A percentile compares a stretch with the other conserved stretches of the same genome.
phyloP scores from a whole-genome alignment of 2,888 invertebrate species.

The Drosophila gaucha region DNA sequence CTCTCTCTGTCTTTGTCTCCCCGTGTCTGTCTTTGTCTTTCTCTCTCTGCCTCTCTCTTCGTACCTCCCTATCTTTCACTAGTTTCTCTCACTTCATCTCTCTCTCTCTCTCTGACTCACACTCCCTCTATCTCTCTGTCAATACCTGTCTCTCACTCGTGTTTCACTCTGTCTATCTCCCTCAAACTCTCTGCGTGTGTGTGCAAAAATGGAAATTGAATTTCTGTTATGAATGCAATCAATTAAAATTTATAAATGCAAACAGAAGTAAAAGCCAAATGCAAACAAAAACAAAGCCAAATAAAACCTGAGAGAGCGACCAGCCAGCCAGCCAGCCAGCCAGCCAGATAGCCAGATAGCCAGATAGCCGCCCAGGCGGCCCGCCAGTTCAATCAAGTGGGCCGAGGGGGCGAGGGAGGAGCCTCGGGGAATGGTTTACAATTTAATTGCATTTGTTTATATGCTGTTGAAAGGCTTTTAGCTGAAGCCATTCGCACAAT shows the following conservation, averaged over 20 bases:
- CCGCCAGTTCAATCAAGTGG: no score
- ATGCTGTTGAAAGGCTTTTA: conserved; percentile 31
- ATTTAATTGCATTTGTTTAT: conserved; percentile 63
- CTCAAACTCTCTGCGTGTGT: background rate
- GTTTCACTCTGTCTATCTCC: background rate
- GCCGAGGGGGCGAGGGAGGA: background rate
- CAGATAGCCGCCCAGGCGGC: conserved; percentile 7
- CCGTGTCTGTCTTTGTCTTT: no score
- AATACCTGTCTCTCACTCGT: no score
- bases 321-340: background rate
- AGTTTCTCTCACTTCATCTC: no score
- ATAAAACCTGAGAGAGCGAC: conserved; percentile 1
- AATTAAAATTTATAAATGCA: conserved; percentile 56
- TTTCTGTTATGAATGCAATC: conserved; percentile 58
- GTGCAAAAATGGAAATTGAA: conserved; percentile 27
- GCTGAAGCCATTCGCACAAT: conserved; percentile 19
- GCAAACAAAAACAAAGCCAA: conserved; percentile 20
- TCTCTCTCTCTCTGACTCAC: no score
- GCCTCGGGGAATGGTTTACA: conserved; percentile 31
- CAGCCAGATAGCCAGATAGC: background rate
- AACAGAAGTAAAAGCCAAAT: conserved; percentile 28
- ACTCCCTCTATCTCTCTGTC: no score
- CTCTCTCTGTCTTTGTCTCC: no score
- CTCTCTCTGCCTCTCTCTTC: no score
- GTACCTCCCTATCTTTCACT: no score